A percentile compares a stretch with the other conserved stretches of the same genome.
These are phyloP conservation scores for Diachasmimorpha longicaudata DNA, from an alignment of 1,140 invertebrate species.

Conservation along the genomic window DNA sequence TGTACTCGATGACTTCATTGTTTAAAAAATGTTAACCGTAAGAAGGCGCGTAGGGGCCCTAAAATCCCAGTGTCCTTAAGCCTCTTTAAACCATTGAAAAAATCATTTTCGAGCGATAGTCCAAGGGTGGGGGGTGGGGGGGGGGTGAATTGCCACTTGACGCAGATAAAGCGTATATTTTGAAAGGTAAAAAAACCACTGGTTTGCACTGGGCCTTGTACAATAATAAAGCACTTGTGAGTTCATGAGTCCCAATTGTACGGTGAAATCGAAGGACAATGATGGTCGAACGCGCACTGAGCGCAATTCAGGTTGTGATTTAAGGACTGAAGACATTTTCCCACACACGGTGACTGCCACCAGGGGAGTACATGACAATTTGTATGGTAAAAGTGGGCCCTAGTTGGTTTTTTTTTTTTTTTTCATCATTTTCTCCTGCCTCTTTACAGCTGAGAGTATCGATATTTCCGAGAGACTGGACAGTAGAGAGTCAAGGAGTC, in stretches of 20 bases:
- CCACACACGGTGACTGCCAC: slow-evolving; percentile 50
- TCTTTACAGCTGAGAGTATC: slow-evolving; percentile 41
- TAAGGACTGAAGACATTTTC: slow-evolving; percentile 28
- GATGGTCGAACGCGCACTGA: not conserved
- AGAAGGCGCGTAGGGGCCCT: slow-evolving; percentile 36
- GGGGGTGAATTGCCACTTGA: slow-evolving; percentile 15
- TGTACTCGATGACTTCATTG: slow-evolving; percentile 59
- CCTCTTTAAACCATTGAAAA: slow-evolving; percentile 38
- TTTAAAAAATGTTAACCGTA: slow-evolving; percentile 43
- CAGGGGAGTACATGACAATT: slow-evolving; percentile 31
- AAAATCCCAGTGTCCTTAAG: slow-evolving; percentile 23
- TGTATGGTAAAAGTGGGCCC: slow-evolving; percentile 19
- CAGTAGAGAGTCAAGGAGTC: slow-evolving; percentile 35
- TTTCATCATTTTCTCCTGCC: slow-evolving; percentile 6
- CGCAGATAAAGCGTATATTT: slow-evolving; percentile 21
- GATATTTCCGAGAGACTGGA: slow-evolving; percentile 56
- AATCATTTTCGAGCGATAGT: slow-evolving; percentile 26
- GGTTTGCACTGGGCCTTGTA: not conserved
- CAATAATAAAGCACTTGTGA: not conserved
- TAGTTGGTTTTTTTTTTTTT: not conserved
- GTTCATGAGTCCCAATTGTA: not conserved
- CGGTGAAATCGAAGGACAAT: slow-evolving; percentile 15
- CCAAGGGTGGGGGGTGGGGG: too few relatives aligned
- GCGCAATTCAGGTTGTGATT: not conserved
- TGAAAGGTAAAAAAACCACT: slow-evolving; percentile 15